A percentile compares a stretch with the other conserved stretches of the same genome.
Evolutionary conservation across 2,888 invertebrate species (phyloP).

Genomic region (Drosophila niveifrons): DNA sequence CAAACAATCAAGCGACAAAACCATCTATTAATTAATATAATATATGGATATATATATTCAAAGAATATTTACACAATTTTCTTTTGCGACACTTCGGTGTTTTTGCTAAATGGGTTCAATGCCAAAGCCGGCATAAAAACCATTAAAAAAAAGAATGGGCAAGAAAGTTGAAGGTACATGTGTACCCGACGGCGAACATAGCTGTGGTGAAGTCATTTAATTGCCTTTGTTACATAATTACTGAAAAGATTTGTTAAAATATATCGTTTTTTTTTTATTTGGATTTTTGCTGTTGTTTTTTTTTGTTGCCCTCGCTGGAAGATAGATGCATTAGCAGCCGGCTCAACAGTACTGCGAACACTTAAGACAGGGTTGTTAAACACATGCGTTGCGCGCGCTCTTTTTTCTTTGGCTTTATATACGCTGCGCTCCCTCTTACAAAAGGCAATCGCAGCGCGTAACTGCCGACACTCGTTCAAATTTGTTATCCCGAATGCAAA

Average conservation of each 20-base stretch:
- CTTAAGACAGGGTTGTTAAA: slow-evolving; percentile 56
- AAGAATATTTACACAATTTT: background rate
- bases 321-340: slow-evolving; percentile 29
- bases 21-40: background rate
- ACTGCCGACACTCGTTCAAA: no score
- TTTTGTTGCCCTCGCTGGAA: slow-evolving; percentile 6
- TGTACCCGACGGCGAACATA: background rate
- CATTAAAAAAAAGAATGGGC: background rate
- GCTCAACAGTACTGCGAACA: slow-evolving; percentile 25
- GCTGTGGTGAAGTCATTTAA: background rate
- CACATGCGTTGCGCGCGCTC: slow-evolving; percentile 31
- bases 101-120: background rate
- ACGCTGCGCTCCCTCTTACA: slow-evolving; percentile 14
- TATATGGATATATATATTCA: background rate
- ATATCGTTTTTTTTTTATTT: background rate
- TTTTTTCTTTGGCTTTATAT: slow-evolving; percentile 13
- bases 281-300: background rate
- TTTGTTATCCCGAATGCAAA: no score
- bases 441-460: background rate
- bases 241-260: slow-evolving; percentile 4
- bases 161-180: background rate
- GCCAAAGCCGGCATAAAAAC: slow-evolving; percentile 24
- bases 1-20: background rate
- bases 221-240: slow-evolving; percentile 24
- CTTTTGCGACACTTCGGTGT: background rate